Base-by-base conservation (phyloP, 2,113 vertebrate species). In the Cygnus atratus region DNA sequence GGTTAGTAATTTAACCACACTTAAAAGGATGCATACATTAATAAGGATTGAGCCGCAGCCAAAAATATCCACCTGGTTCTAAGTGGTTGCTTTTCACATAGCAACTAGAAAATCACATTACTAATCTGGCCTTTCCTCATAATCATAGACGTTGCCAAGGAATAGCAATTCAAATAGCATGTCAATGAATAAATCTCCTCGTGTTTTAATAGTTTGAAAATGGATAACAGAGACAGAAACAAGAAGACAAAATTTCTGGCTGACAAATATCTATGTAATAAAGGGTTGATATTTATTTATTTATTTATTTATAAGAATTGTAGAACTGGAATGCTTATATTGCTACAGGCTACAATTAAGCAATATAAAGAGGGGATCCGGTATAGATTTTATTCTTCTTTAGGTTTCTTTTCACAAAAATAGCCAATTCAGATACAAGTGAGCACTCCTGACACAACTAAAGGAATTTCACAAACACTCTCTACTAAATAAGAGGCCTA, bases 31-130 rank as follows among this genome's bases (percentile, higher is more conserved):
- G 13, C 21, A 29, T 65, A 35, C 1, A 35, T 22, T 75, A 90
- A 68, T 57, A 74, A 76, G 31, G n/a, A 70, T 25, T 67, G n/a
- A 90, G 12, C 22, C 57, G n/a, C 54, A 88, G 39, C 24, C 61
- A 67, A 48, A 96, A 92, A 94, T 84, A 81, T 52, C 39, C 43
- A 54, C 35, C 92, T 84, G 48, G 75, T 92, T 93, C 52, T 72
- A 88, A 68, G 44, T 41, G 29, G 19, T n/a, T 74, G 39, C 3
- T 90, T 95, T 84, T 76, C 37, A 87, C 33, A 81, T 25, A 84
- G 39, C 35, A 90, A 44, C 57, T 65, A 84, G 37, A 75, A 94
- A 92, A 88, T 82, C 24, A 72, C 14, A 41, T 70, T 44, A 41
- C 15, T 84, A 37, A 80, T 77, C 19, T 59, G 20, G 5, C 14